Conservation (phyloP, 2,113 vertebrate genomes). For the Poeciliopsis occidentalis region DNA sequence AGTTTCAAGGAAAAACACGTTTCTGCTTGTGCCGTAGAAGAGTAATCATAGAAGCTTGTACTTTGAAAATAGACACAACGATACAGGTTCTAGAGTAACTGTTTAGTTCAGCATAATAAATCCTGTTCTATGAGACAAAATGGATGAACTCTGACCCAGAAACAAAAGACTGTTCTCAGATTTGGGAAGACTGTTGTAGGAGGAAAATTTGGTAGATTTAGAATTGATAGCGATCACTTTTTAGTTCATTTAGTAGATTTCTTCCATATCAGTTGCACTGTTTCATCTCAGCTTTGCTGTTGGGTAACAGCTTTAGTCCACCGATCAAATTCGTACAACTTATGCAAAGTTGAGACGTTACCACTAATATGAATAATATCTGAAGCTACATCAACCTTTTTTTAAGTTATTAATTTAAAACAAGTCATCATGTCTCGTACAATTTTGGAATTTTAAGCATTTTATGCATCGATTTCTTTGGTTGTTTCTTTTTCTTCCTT, state of each 20-base stretch:
- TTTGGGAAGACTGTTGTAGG: background rate
- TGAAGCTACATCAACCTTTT: background rate
- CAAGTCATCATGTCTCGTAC: background rate
- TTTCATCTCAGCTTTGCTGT: constrained; percentile 7
- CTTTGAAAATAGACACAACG: background rate
- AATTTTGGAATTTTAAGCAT: background rate
- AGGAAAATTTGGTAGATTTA: background rate
- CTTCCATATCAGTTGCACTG: background rate
- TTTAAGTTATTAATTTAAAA: background rate
- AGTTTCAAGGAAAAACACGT: background rate
- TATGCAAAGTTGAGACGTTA: background rate
- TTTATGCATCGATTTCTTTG: background rate
- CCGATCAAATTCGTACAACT: constrained; percentile 32
- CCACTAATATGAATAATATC: background rate
- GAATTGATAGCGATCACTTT: constrained; percentile 53
- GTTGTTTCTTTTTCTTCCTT: background rate
- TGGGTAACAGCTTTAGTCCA: constrained; percentile 23
- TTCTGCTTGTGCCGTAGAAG: background rate
- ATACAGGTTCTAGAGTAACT: background rate
- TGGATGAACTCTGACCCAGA: background rate
- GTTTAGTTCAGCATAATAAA: constrained; percentile 1
- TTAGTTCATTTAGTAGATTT: constrained; percentile 5
- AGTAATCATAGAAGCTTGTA: constrained; percentile 1
- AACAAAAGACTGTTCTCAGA: constrained; percentile 12
- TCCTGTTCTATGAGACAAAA: background rate